phyloP scores from a whole-genome alignment of 2,888 invertebrate genomes.

The Drosophila cyrtoloma region DNA sequence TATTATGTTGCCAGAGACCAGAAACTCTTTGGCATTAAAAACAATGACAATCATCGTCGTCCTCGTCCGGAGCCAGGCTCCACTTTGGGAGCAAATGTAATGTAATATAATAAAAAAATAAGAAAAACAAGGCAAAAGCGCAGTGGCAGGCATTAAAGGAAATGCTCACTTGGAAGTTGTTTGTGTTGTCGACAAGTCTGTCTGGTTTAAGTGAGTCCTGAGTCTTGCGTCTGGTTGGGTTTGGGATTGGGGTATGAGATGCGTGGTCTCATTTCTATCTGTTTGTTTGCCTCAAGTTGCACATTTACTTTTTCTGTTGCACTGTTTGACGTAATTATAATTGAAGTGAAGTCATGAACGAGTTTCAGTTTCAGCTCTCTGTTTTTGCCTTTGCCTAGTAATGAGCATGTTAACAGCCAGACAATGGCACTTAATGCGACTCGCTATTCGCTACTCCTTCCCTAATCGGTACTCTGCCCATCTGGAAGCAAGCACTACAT shows the following conservation, averaged over 20 bases:
- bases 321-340: constrained; percentile 83
- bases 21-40: constrained; percentile 65
- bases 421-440: constrained; percentile 77
- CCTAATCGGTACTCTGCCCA: background rate
- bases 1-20: constrained; percentile 58
- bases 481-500: constrained; percentile 21
- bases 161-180: constrained; percentile 81
- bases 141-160: constrained; percentile 75
- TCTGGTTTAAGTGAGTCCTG: constrained; percentile 33
- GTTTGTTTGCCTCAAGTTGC: constrained; percentile 74
- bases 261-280: constrained; percentile 47
- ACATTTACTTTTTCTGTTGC: constrained; percentile 75
- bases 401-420: constrained; percentile 81
- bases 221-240: constrained; percentile 6
- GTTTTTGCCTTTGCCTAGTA: constrained; percentile 60
- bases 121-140: constrained; percentile 49
- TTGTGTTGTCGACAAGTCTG: constrained; percentile 66
- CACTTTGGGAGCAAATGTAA: constrained; percentile 71
- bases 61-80: constrained; percentile 34
- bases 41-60: constrained; percentile 62
- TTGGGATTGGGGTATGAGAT: background rate
- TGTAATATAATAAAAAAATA: constrained; percentile 67
- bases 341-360: constrained; percentile 81
- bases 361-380: constrained; percentile 64
- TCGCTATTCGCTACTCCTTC: background rate